Evolutionary conservation across 2,113 vertebrate species (phyloP), one percentile per base, ranked within the genome.

Genomic region (Rhabdomys dilectus): DNA sequence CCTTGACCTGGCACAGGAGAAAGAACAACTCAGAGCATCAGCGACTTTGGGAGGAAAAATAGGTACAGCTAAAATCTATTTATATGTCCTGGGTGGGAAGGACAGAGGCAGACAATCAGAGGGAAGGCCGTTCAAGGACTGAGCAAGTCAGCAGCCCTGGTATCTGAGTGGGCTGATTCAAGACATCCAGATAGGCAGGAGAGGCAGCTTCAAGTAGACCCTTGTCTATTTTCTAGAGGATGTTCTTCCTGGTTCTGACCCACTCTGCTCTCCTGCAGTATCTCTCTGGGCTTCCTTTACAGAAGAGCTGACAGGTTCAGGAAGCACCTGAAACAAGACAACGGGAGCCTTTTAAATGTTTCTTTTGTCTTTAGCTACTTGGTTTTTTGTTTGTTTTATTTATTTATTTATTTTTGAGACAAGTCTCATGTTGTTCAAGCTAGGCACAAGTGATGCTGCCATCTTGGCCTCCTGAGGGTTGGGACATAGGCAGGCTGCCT

Each of bases 1-100:
- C 26, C 56, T 36, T 0, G 26, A 66, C 92, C 93, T 91, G 91
- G 76, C 95, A 77, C 0, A 0, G 16, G 39, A 72, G 45, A 11
- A 82, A 60, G 56, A 93, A 77, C 36, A 64, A 42, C 62, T 73
- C 56, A 91, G 39, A 78, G 26, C 39, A 89, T 96, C 96, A 96
- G 91, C 91, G 95, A 70, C n/a, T 95, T 87, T 1, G 3, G 78
- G 3, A 75, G 9, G 3, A 21, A 31, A 64, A 68, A 82, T 62
- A 92, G 31, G 80, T 92, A 26, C 84, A 93, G 78, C 42, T 91
- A 58, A 88, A 91, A 96, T 92, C 93, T 96, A 77, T 92, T 95
- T 92, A 62, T 96, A 76, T 36, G 73, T 56, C 45, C 53, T 51
- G 11, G 60, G 64, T 72, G 42, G 91, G 34, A 72, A 95, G 92